Percentiles rank a stretch among this genome's conserved stretches.
These are phyloP conservation scores for Trichacis sp. DNA, from an alignment of 2,888 invertebrate genomes.

Conservation along the genomic window DNA sequence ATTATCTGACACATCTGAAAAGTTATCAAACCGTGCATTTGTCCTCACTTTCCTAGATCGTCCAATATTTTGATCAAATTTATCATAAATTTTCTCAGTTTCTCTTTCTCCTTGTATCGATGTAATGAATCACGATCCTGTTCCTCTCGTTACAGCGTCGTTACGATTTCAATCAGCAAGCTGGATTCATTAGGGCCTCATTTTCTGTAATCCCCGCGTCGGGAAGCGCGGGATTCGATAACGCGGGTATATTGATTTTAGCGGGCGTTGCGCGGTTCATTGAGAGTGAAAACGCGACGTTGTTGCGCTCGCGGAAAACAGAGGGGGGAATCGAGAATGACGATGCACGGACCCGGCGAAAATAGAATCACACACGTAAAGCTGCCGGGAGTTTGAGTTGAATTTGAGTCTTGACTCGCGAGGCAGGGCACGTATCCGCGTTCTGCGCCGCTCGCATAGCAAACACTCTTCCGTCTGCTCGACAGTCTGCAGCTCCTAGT, in stretches of 20 bases:
- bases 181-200: background rate
- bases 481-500: slow-evolving; percentile 57
- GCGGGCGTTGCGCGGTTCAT: background rate
- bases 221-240: background rate
- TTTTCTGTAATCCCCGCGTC: background rate
- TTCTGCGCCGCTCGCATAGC: slow-evolving; percentile 67
- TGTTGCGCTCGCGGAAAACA: slow-evolving; percentile 21
- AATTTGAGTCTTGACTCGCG: slow-evolving; percentile 65
- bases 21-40: too few relatives aligned
- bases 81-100: too few relatives aligned
- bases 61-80: too few relatives aligned
- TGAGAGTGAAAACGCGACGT: slow-evolving; percentile 30
- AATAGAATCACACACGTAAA: slow-evolving; percentile 59
- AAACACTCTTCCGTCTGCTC: slow-evolving; percentile 53
- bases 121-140: too few relatives aligned
- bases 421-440: slow-evolving; percentile 66
- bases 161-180: background rate
- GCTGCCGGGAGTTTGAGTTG: slow-evolving; percentile 60
- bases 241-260: background rate
- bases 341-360: slow-evolving; percentile 40
- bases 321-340: slow-evolving; percentile 14
- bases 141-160: slow-evolving; percentile 9
- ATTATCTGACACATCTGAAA: too few relatives aligned
- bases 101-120: too few relatives aligned
- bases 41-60: too few relatives aligned